Percentiles rank a stretch among this genome's conserved stretches.
Conservation (phyloP, 30 jellyfish, hydroid and myxozoan genomes). For the Chironex yamaguchii region DNA sequence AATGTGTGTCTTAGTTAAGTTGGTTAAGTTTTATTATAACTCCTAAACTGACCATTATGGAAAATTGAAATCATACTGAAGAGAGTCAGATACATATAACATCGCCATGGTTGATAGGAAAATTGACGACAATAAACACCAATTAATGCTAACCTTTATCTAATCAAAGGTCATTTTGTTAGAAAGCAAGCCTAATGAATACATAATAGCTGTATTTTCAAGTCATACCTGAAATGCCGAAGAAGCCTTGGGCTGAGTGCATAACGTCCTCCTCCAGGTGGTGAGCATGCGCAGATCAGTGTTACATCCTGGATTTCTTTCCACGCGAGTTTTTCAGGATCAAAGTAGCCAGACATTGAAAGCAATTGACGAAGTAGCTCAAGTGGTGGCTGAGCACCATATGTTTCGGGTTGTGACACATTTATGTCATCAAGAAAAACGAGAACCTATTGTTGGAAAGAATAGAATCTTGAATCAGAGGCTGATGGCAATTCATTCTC, state of each 20-base stretch:
- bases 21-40: too few species aligned
- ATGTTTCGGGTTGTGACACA: slow-evolving; percentile 83
- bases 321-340: slow-evolving; percentile 71
- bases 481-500: too few species aligned
- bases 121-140: too few species aligned
- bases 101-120: too few species aligned
- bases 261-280: slow-evolving; percentile 80
- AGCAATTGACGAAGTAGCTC: slow-evolving; percentile 80
- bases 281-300: slow-evolving; percentile 74
- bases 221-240: slow-evolving; percentile 76
- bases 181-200: too few species aligned
- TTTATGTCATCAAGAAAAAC: slow-evolving; percentile 83
- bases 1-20: too few species aligned
- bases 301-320: slow-evolving; percentile 72
- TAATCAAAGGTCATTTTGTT: too few species aligned
- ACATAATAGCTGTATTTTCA: too few species aligned
- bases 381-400: slow-evolving; percentile 84
- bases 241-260: slow-evolving; percentile 72
- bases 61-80: too few species aligned
- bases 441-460: slow-evolving; percentile 45
- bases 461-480: neutral
- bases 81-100: too few species aligned
- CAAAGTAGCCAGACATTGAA: slow-evolving; percentile 70
- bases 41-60: too few species aligned
- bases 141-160: too few species aligned